phyloP scores from a whole-genome alignment of 2,113 vertebrate genomes.

The Gopherus evgoodei region DNA sequence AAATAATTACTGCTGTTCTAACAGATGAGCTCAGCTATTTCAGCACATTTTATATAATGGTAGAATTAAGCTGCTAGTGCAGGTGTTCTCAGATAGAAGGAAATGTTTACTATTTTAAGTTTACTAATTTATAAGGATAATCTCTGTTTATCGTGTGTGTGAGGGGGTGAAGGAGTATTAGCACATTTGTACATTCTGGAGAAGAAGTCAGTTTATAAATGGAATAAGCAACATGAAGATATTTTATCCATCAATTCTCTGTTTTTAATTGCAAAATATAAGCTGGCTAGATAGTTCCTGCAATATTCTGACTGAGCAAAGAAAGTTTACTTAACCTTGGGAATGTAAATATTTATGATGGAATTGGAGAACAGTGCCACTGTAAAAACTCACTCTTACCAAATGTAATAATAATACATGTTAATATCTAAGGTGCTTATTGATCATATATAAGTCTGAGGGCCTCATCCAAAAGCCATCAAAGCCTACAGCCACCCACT shows the following conservation, averaged over 20 bases:
- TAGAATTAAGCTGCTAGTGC: slow-evolving; percentile 56
- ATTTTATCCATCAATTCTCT: not conserved
- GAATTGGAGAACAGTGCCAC: not conserved
- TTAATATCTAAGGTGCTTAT: not conserved
- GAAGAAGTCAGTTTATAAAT: not conserved
- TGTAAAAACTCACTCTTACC: not conserved
- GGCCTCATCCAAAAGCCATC: not conserved
- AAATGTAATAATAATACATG: not conserved
- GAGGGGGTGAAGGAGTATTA: not conserved
- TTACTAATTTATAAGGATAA: slow-evolving; percentile 17
- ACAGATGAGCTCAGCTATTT: slow-evolving; percentile 53
- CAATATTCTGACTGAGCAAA: not conserved
- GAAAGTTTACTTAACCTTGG: not conserved
- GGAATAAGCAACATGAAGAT: not conserved
- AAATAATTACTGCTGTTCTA: slow-evolving; percentile 63
- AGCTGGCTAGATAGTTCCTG: not conserved
- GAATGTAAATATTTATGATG: not conserved
- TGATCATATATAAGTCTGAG: not conserved
- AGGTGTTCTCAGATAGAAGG: slow-evolving; percentile 52
- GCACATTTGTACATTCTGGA: not conserved
- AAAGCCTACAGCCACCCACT: not conserved
- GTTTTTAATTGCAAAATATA: not conserved
- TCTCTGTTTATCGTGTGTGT: not conserved
- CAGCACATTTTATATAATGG: slow-evolving; percentile 41
- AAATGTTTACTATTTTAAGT: slow-evolving; percentile 23